A percentile compares a stretch with the other conserved stretches of the same genome.
Evolutionary conservation across 2,888 invertebrate species (phyloP).

Genomic region (Erebia ligea): DNA sequence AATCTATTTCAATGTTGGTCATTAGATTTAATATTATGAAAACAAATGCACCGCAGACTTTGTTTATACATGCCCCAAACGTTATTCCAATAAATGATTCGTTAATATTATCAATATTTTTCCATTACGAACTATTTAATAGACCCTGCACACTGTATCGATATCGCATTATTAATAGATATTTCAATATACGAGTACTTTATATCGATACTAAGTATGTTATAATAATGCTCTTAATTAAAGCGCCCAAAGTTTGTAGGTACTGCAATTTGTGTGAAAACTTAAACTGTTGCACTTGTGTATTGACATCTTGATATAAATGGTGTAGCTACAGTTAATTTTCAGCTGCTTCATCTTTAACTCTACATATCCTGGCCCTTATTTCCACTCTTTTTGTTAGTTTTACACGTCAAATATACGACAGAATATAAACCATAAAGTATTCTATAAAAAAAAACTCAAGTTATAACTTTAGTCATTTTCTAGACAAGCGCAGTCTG

Average conservation of each 20-base stretch:
- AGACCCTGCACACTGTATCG: constrained; percentile 7
- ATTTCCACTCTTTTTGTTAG: no score
- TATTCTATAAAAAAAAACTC: no score
- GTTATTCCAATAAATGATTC: constrained; percentile 32
- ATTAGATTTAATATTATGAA: neutral
- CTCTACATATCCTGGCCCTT: no score
- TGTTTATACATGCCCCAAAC: constrained; percentile 26
- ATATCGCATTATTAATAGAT: neutral
- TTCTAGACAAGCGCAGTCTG: no score
- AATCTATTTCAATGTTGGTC: neutral
- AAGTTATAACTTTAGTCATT: no score
- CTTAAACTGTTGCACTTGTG: no score
- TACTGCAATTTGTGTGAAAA: neutral
- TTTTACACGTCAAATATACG: no score
- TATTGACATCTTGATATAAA: no score
- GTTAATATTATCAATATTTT: constrained; percentile 37
- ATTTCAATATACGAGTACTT: neutral
- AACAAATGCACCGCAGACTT: neutral
- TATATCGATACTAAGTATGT: neutral
- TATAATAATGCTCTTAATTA: neutral
- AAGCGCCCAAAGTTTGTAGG: neutral
- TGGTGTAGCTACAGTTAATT: no score
- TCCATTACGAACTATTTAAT: neutral
- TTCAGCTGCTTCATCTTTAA: no score
- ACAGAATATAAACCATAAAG: no score